These are phyloP conservation scores for Watsonalla cultraria DNA, from an alignment of 2,888 invertebrate genomes.

Conservation along the genomic window DNA sequence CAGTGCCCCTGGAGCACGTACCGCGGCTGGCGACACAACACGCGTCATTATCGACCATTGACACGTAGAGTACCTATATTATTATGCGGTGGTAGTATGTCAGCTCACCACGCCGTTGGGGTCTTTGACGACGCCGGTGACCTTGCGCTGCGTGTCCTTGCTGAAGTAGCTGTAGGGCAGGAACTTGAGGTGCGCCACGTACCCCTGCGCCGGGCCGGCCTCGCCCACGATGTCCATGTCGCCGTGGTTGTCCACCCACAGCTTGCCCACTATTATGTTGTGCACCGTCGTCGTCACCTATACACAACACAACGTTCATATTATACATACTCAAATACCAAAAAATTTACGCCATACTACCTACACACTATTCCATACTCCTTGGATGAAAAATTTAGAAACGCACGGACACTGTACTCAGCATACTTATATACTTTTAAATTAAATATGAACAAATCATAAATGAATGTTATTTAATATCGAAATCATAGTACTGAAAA, in stretches of 20 bases:
- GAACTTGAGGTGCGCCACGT: slow-evolving; percentile 97
- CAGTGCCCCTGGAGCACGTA: slow-evolving; percentile 92
- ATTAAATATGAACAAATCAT: too few relatives aligned
- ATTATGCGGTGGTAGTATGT: too few relatives aligned
- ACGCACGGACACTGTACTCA: too few relatives aligned
- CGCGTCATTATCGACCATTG: background rate
- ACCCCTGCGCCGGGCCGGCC: slow-evolving; percentile 89
- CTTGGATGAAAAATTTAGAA: too few relatives aligned
- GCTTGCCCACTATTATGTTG: slow-evolving; percentile 99
- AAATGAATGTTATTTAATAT: too few relatives aligned
- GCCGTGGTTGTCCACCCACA: slow-evolving; percentile 99
- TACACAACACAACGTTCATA: background rate
- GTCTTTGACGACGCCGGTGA: slow-evolving; percentile 89
- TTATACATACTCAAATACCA: background rate
- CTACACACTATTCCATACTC: too few relatives aligned
- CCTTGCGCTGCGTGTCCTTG: slow-evolving; percentile 95
- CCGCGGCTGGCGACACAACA: slow-evolving; percentile 81
- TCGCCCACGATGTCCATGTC: slow-evolving; percentile 96
- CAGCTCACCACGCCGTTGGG: slow-evolving; percentile 81
- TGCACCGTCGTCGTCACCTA: slow-evolving; percentile 98
- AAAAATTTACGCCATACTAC: background rate
- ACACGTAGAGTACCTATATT: background rate
- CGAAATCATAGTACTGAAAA: too few relatives aligned
- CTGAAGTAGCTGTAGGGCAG: slow-evolving; percentile 99
- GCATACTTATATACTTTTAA: too few relatives aligned